Evolutionary conservation across 2,113 vertebrate species (phyloP).

Genomic region (Rhadina sibilatrix): DNA sequence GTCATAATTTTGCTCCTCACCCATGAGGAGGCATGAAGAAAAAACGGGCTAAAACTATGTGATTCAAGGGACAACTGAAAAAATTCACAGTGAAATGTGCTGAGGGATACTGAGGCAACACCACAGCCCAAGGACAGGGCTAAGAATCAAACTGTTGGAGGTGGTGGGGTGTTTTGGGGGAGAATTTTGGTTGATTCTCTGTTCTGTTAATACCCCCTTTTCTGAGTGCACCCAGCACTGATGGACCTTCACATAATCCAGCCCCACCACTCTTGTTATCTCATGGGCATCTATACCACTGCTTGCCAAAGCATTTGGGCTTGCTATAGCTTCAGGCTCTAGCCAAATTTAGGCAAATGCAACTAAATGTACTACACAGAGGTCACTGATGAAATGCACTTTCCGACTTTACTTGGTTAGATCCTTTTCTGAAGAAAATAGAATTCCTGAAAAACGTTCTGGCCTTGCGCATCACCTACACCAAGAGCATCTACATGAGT

Average conservation of each 20-base stretch:
- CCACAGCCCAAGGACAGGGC: accelerated
- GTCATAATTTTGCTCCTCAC: not conserved
- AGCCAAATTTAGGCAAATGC: not conserved
- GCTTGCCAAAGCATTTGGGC: not conserved
- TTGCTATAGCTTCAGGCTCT: not conserved
- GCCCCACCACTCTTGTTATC: not conserved
- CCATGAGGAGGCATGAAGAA: not conserved
- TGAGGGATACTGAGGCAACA: not conserved
- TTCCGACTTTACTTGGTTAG: not conserved
- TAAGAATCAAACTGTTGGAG: not conserved
- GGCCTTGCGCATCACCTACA: not conserved
- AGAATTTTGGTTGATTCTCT: not conserved
- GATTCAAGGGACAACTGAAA: not conserved
- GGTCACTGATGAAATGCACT: not conserved
- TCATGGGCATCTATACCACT: not conserved
- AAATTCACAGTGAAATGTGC: not conserved
- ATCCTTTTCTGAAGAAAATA: not conserved
- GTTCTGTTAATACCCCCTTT: not conserved
- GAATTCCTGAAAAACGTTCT: not conserved
- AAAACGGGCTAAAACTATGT: not conserved
- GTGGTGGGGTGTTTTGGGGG: accelerated
- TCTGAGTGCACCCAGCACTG: accelerated
- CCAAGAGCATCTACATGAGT: not conserved
- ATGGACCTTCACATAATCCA: not conserved
- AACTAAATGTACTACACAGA: not conserved